Evolutionary conservation across 2,888 invertebrate species (phyloP).

Genomic region (Megaustenia siamemsis): DNA sequence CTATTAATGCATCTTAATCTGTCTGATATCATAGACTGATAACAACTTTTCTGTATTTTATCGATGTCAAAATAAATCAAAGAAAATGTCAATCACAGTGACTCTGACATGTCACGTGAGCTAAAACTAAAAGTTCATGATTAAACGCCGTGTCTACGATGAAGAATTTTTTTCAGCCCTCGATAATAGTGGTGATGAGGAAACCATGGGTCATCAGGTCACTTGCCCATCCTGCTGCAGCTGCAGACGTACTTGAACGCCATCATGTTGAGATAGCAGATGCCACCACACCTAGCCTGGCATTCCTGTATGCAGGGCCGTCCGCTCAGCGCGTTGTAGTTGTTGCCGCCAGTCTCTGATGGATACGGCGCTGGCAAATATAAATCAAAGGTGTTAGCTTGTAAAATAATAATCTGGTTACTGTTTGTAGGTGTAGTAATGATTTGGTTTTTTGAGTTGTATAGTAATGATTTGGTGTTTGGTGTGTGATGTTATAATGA

Average conservation of each 20-base stretch:
- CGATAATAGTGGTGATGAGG: background rate
- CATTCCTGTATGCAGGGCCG: constrained; percentile 48
- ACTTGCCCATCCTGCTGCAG: constrained; percentile 46
- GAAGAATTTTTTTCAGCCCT: background rate
- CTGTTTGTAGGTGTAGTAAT: no score
- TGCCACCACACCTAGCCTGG: constrained; percentile 48
- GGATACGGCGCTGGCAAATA: background rate
- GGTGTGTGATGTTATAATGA: no score
- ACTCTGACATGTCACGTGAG: background rate
- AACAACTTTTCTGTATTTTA: no score
- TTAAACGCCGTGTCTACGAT: background rate
- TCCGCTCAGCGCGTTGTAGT: constrained; percentile 50
- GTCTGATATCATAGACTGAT: no score
- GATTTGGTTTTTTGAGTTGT: no score
- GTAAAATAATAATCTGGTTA: no score
- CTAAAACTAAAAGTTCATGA: background rate
- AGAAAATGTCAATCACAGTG: background rate
- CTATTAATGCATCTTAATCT: no score
- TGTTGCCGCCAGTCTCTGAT: background rate
- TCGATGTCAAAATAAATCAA: no score
- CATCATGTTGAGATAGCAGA: constrained; percentile 53
- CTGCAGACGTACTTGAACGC: constrained; percentile 48
- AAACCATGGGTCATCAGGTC: background rate
- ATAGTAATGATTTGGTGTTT: no score
- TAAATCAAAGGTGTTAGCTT: background rate